These are phyloP conservation scores for Ectemnius continuus DNA, from an alignment of 2,888 invertebrate genomes.

Conservation along the genomic window DNA sequence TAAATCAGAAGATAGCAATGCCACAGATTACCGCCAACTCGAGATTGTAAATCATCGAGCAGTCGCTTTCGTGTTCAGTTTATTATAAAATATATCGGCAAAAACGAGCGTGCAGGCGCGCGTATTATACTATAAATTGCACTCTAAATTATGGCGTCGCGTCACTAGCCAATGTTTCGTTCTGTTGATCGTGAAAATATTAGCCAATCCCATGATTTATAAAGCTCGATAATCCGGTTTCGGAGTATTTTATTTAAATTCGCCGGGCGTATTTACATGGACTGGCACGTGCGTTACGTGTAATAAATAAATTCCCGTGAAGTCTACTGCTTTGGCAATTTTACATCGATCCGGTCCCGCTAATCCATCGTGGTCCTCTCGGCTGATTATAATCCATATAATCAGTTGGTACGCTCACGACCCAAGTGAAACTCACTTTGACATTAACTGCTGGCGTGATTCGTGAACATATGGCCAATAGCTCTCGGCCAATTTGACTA, in stretches of 20 bases:
- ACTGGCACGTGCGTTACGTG: neutral
- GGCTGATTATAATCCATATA: no score
- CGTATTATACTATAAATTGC: conserved; percentile 7
- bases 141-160: neutral
- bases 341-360: no score
- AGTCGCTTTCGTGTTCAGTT: neutral
- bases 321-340: no score
- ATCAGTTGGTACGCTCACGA: no score
- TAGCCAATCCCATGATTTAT: conserved; percentile 29
- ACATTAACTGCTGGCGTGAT: no score
- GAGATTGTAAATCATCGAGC: conserved; percentile 1
- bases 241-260: conserved; percentile 9
- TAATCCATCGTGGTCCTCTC: no score
- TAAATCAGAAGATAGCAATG: neutral
- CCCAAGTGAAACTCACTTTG: no score
- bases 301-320: no score
- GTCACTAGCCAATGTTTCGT: neutral
- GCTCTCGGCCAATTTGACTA: no score
- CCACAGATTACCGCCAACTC: neutral
- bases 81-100: conserved; percentile 4
- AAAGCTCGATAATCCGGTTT: neutral
- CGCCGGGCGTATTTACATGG: neutral
- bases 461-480: no score
- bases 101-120: neutral
- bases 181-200: conserved; percentile 24